Evolutionary conservation across 2,113 vertebrate species (phyloP).

Genomic region (Rhombomys opimus): DNA sequence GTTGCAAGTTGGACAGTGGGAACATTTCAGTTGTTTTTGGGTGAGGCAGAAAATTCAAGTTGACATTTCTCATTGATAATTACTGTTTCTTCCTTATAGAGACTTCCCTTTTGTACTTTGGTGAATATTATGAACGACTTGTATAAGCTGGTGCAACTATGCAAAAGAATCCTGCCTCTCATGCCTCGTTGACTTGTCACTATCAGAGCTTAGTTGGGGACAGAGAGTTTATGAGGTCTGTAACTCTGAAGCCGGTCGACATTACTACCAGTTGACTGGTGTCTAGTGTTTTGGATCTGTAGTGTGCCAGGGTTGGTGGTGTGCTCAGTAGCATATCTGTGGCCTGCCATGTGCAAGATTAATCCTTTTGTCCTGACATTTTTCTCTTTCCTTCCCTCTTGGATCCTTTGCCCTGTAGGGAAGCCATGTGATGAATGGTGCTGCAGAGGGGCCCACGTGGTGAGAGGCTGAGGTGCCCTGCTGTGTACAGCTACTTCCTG

Average conservation of each 20-base stretch:
- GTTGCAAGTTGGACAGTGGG: not conserved
- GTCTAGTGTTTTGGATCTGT: not conserved
- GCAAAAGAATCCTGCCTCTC: not conserved
- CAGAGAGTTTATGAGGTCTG: not conserved
- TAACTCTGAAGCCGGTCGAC: not conserved
- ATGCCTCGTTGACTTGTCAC: not conserved
- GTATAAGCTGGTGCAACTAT: conserved; percentile 4
- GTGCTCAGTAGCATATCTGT: not conserved
- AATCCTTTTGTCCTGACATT: not conserved
- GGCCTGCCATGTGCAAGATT: not conserved
- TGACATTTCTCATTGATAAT: conserved; percentile 46
- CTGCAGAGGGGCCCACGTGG: not conserved
- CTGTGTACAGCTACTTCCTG: not conserved
- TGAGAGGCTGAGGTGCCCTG: not conserved
- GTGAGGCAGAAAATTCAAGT: conserved; percentile 53
- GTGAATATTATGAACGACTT: not conserved
- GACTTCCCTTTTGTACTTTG: conserved; percentile 2
- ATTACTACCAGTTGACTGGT: not conserved
- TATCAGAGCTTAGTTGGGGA: not conserved
- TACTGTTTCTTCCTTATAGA: conserved; percentile 3
- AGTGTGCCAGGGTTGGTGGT: not conserved
- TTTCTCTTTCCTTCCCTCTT: not conserved
- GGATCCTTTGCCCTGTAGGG: not conserved
- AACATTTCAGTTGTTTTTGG: conserved; percentile 32
- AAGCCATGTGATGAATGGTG: not conserved